Evolutionary conservation across 2,113 vertebrate species (phyloP).

Genomic region (Athene noctua): DNA sequence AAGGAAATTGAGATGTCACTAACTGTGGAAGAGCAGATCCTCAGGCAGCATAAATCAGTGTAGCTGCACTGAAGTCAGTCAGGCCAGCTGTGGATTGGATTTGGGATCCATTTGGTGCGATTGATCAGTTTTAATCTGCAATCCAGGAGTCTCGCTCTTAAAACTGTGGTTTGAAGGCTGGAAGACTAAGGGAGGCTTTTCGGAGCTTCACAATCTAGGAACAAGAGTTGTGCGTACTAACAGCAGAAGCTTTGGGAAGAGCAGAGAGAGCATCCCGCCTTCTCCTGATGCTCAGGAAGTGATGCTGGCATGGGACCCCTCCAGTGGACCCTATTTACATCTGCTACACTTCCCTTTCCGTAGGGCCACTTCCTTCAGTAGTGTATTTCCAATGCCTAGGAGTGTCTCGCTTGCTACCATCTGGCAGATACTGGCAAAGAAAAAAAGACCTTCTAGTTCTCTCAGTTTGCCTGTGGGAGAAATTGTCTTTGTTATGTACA

Average conservation of each 20-base stretch:
- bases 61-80: background rate
- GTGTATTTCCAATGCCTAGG: background rate
- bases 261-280: rapidly evolving
- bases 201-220: background rate
- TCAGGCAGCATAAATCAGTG: background rate
- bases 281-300: background rate
- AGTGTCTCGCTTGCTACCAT: background rate
- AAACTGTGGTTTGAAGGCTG: background rate
- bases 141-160: background rate
- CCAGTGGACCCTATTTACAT: background rate
- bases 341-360: background rate
- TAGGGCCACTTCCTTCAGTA: background rate
- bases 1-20: slow-evolving; percentile 57
- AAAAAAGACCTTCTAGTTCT: background rate
- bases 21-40: slow-evolving; percentile 8
- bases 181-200: background rate
- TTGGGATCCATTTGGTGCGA: background rate
- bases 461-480: background rate
- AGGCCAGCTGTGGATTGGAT: background rate
- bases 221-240: background rate
- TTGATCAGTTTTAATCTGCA: background rate
- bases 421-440: background rate
- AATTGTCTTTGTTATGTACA: background rate
- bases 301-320: background rate
- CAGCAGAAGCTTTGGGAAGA: background rate